These are phyloP conservation scores for Trisateles emortualis DNA, from an alignment of 2,888 invertebrate species.

Conservation along the genomic window DNA sequence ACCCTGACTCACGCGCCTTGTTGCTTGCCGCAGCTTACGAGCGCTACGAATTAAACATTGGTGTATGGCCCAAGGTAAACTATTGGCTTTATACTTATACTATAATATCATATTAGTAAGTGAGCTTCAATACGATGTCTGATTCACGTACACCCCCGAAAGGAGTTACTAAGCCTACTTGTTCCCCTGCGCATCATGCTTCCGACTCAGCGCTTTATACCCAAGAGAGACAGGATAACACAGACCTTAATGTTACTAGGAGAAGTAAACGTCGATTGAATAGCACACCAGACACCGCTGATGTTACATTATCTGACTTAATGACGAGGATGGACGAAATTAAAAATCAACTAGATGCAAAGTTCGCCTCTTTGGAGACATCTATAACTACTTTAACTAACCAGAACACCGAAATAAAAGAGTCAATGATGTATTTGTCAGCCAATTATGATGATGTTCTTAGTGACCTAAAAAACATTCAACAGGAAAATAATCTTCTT, in stretches of 20 bases:
- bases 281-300: not conserved
- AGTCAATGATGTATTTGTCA: conserved; percentile 7
- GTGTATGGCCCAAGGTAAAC: too few species aligned
- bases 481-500: conserved; percentile 5
- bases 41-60: too few species aligned
- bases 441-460: conserved; percentile 17
- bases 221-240: not conserved
- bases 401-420: conserved; percentile 13
- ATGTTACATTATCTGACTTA: conserved; percentile 8
- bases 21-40: too few species aligned
- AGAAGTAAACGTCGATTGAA: conserved; percentile 2
- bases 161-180: too few species aligned
- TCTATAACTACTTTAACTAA: conserved; percentile 2
- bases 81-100: too few species aligned
- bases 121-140: too few species aligned
- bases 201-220: conserved; percentile 8
- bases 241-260: conserved; percentile 2
- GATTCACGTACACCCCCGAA: too few species aligned
- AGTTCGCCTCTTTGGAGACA: conserved; percentile 4
- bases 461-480: conserved; percentile 5
- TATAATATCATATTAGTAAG: too few species aligned
- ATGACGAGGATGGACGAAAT: conserved; percentile 9
- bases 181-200: too few species aligned
- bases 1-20: too few species aligned
- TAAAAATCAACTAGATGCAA: conserved; percentile 8